Evolutionary conservation across 2,113 vertebrate genomes (phyloP).

Genomic region (Serranochromis macrocephalus): DNA sequence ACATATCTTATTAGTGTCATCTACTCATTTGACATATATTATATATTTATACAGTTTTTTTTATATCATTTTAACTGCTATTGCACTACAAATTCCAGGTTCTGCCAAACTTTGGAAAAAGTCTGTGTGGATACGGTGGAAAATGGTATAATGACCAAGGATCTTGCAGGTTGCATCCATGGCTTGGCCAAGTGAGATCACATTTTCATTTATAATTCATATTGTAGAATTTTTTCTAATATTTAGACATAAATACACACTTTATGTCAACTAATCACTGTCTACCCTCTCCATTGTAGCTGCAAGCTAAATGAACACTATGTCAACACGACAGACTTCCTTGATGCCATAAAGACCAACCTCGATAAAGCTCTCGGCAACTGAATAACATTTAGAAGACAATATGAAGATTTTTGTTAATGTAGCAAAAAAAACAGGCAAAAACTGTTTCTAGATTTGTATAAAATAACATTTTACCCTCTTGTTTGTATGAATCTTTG

Average conservation of each 20-base stretch:
- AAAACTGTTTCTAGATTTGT: neutral
- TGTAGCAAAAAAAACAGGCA: neutral
- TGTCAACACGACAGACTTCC: constrained; percentile 90
- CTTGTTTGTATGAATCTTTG: neutral
- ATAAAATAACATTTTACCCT: constrained; percentile 4
- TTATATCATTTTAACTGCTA: neutral
- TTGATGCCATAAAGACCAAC: constrained; percentile 88
- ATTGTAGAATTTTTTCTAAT: neutral
- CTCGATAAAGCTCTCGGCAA: constrained; percentile 84
- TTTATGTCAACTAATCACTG: neutral
- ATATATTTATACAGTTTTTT: neutral
- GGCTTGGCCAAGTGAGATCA: constrained; percentile 84
- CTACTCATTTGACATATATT: neutral
- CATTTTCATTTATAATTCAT: neutral
- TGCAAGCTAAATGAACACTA: constrained; percentile 90
- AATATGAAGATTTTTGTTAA: neutral
- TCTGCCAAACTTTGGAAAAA: constrained; percentile 83
- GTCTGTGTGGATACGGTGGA: constrained; percentile 91
- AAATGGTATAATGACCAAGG: constrained; percentile 90
- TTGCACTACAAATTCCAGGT: constrained; percentile 64
- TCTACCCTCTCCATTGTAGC: constrained; percentile 53
- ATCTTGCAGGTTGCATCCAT: constrained; percentile 91
- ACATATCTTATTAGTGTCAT: neutral
- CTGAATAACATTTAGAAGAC: constrained; percentile 41
- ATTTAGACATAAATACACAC: neutral